Evolutionary conservation across 1,140 invertebrate species (phyloP).

Genomic region (Zaprionus africanus): DNA sequence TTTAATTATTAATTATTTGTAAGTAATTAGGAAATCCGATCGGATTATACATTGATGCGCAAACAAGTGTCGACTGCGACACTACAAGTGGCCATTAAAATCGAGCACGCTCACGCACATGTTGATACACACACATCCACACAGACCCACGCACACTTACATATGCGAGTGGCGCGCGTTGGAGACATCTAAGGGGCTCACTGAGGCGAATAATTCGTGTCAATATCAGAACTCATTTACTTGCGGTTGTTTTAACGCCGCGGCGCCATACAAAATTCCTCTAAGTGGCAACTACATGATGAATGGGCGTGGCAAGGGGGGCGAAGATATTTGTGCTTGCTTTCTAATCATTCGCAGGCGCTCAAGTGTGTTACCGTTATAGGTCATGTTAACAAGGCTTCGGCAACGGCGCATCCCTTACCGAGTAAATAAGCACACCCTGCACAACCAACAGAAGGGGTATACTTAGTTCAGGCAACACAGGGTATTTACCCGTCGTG

Average conservation of each 20-base stretch:
- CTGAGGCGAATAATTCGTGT: constrained; percentile 77
- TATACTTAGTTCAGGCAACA: neutral
- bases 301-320: constrained; percentile 1
- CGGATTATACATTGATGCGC: constrained; percentile 34
- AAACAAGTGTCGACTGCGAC: constrained; percentile 31
- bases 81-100: constrained; percentile 49
- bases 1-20: neutral
- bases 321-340: neutral
- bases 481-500: neutral
- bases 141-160: neutral
- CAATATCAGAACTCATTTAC: constrained; percentile 80
- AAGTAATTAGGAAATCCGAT: constrained; percentile 7
- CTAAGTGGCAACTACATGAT: constrained; percentile 48
- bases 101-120: constrained; percentile 19
- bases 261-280: constrained; percentile 53
- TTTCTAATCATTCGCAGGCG: constrained; percentile 48
- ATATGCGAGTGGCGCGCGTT: neutral
- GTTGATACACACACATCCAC: constrained; percentile 5
- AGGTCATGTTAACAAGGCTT: constrained; percentile 57
- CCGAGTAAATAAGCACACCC: neutral
- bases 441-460: neutral
- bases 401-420: constrained; percentile 15
- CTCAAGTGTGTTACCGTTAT: constrained; percentile 67
- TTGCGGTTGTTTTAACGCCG: constrained; percentile 64
- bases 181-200: constrained; percentile 34